Evolutionary conservation across 2,113 vertebrate genomes (phyloP).

Genomic region (Anoplopoma fimbria): DNA sequence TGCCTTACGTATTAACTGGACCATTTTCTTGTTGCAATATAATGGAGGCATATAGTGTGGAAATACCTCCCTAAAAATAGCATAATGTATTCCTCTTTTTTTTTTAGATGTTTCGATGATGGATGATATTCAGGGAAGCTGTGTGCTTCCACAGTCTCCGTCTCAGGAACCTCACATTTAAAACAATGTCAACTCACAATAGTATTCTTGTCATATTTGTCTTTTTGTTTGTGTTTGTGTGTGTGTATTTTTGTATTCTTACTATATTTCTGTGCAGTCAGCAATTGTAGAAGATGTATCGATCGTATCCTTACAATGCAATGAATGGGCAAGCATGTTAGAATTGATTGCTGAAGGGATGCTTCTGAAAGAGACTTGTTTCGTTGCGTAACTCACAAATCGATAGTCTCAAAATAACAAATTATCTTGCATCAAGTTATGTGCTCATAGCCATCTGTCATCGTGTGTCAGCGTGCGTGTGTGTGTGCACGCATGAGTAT

Average conservation of each 20-base stretch:
- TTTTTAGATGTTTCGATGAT: conserved; percentile 69
- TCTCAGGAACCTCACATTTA: conserved; percentile 46
- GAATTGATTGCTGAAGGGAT: conserved; percentile 56
- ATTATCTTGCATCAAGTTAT: conserved; percentile 63
- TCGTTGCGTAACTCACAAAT: conserved; percentile 61
- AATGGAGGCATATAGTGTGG: conserved; percentile 52
- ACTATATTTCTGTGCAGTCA: conserved; percentile 48
- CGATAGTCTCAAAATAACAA: conserved; percentile 69
- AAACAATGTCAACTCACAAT: conserved; percentile 50
- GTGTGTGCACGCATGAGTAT: neutral
- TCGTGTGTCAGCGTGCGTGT: neutral
- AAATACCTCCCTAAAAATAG: conserved; percentile 67
- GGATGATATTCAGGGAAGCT: conserved; percentile 62
- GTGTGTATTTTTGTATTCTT: conserved; percentile 24
- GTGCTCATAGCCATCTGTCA: conserved; percentile 60
- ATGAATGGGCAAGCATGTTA: conserved; percentile 41
- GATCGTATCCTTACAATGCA: conserved; percentile 61
- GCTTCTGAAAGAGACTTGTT: conserved; percentile 58
- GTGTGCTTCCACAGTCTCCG: conserved; percentile 19
- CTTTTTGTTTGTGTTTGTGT: neutral
- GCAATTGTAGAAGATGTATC: conserved; percentile 53
- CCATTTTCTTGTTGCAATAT: conserved; percentile 45
- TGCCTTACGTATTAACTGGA: conserved; percentile 51
- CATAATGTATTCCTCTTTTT: conserved; percentile 67
- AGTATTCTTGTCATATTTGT: conserved; percentile 52